Evolutionary conservation across 2,888 invertebrate genomes (phyloP).

Genomic region (Drosophila subquinaria): DNA sequence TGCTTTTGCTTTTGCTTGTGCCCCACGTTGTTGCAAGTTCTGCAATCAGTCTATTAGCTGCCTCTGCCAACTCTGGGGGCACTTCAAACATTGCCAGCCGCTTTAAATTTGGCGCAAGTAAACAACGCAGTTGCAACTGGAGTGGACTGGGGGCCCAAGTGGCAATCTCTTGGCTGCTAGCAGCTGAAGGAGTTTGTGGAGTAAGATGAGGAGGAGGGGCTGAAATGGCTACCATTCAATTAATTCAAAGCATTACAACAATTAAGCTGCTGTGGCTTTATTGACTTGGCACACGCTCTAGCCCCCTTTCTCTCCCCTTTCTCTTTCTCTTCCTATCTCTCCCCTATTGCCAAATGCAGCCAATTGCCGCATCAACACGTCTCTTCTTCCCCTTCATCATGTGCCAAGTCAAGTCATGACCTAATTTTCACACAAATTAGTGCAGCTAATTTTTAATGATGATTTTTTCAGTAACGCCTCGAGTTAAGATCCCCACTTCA

Average conservation of each 20-base stretch:
- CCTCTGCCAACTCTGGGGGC: constrained; percentile 15
- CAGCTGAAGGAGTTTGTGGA: neutral
- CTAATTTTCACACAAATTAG: constrained; percentile 77
- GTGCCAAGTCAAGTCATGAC: constrained; percentile 46
- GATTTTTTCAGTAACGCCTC: constrained; percentile 54
- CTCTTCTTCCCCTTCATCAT: neutral
- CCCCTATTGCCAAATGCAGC: constrained; percentile 36
- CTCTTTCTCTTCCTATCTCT: neutral
- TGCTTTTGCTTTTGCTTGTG: neutral
- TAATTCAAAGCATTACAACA: constrained; percentile 81
- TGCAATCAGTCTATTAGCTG: constrained; percentile 69
- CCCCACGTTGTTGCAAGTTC: constrained; percentile 54
- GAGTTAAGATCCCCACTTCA: constrained; percentile 60
- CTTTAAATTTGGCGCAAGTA: constrained; percentile 73
- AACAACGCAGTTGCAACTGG: constrained; percentile 64
- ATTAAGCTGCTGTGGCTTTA: constrained; percentile 73
- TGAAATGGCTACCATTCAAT: constrained; percentile 61
- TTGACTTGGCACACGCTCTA: constrained; percentile 70
- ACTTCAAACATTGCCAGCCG: constrained; percentile 61
- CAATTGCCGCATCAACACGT: constrained; percentile 48
- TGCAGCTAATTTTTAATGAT: constrained; percentile 81
- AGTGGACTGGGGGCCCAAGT: neutral
- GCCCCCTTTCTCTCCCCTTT: neutral
- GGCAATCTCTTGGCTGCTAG: neutral
- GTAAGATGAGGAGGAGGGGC: neutral